Percentiles rank a stretch among this genome's conserved stretches.
phyloP scores from a whole-genome alignment of 2,113 vertebrate species.

The Tiliqua scincoides region DNA sequence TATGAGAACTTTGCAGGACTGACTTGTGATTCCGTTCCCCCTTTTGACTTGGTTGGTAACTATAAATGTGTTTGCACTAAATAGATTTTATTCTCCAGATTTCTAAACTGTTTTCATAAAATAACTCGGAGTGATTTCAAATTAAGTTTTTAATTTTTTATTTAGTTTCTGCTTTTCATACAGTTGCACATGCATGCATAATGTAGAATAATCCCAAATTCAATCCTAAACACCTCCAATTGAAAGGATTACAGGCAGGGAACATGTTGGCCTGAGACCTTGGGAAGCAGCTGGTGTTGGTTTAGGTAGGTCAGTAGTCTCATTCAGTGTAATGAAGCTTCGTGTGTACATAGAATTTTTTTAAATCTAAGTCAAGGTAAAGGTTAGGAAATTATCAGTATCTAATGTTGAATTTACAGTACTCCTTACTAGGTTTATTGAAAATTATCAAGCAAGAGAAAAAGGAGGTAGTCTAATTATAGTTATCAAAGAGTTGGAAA shows the following conservation, averaged over 20 bases:
- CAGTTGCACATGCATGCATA: not conserved
- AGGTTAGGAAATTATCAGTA: not conserved
- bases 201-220: not conserved
- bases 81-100: constrained; percentile 1
- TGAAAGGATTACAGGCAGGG: not conserved
- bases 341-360: not conserved
- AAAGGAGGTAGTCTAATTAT: not conserved
- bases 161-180: not conserved
- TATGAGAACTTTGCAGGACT: not conserved
- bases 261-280: not conserved
- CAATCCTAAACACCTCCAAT: not conserved
- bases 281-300: not conserved
- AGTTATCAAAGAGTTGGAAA: not conserved
- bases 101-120: no score
- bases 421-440: not conserved
- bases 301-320: not conserved
- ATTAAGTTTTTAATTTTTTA: not conserved
- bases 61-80: not conserved
- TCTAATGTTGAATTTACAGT: no score
- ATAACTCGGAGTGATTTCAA: no score
- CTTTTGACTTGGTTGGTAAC: constrained; percentile 38
- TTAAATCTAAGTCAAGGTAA: not conserved
- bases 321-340: not conserved
- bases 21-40: not conserved
- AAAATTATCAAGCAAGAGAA: not conserved